Percentiles rank a stretch among this genome's conserved stretches.
phyloP scores from a whole-genome alignment of 2,888 invertebrate species.

The Euplagia quadripunctaria region DNA sequence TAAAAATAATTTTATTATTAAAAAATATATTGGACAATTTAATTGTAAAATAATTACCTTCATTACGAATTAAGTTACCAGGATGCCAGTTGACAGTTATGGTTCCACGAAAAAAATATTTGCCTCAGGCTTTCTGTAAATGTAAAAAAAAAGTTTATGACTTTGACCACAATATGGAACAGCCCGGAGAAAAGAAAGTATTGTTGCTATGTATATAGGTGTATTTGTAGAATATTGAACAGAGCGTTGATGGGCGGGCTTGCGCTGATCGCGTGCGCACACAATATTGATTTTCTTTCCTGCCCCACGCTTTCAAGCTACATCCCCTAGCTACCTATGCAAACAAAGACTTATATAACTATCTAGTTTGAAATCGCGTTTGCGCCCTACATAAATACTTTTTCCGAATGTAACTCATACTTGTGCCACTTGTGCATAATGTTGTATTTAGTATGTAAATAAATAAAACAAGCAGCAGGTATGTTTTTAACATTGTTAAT shows the following conservation, averaged over 20 bases:
- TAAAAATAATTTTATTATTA: no score
- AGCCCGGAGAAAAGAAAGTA: conserved; percentile 2
- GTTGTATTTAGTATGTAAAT: not conserved
- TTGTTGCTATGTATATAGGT: conserved; percentile 6
- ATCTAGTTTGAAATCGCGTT: not conserved
- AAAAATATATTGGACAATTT: no score
- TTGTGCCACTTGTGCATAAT: not conserved
- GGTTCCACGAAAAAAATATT: not conserved
- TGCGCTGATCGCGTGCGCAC: conserved; percentile 80
- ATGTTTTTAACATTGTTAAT: not conserved
- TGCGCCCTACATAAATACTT: not conserved
- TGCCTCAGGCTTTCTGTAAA: not conserved
- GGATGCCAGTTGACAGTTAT: no score
- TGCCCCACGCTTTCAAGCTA: conserved; percentile 57
- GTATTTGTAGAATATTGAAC: conserved; percentile 8
- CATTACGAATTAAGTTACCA: no score
- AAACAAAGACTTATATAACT: conserved; percentile 19
- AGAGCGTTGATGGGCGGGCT: conserved; percentile 43
- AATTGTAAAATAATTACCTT: no score
- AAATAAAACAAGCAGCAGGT: not conserved
- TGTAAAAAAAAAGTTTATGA: not conserved
- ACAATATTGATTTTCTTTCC: conserved; percentile 72
- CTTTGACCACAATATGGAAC: conserved; percentile 4
- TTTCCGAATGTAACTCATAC: not conserved
- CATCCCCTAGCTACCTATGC: conserved; percentile 55